These are phyloP conservation scores for Shargacucullia verbasci DNA, from an alignment of 2,888 invertebrate genomes.

Conservation along the genomic window DNA sequence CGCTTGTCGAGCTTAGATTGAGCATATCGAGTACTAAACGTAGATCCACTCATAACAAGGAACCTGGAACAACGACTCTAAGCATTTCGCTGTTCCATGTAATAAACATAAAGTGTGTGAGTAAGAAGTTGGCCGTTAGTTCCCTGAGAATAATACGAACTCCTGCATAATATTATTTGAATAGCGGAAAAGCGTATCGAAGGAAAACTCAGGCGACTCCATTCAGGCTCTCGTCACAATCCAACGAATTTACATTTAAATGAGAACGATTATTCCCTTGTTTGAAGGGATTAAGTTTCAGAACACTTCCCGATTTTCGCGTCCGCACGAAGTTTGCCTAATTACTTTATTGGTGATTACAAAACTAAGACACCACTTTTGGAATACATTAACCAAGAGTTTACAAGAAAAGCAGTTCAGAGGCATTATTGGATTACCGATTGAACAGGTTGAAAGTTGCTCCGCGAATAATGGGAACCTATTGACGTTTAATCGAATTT, in stretches of 20 bases:
- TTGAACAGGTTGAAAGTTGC: constrained; percentile 57
- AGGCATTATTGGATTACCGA: constrained; percentile 62
- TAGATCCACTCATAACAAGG: not conserved
- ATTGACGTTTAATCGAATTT: constrained; percentile 45
- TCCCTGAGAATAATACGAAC: constrained; percentile 61
- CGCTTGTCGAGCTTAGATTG: no score
- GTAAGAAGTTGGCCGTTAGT: constrained; percentile 66
- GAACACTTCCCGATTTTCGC: constrained; percentile 69
- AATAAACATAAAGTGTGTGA: constrained; percentile 70
- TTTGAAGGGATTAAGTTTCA: constrained; percentile 78
- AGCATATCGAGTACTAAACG: not conserved
- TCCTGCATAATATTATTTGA: constrained; percentile 79
- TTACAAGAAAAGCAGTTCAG: constrained; percentile 62
- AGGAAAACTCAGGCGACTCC: constrained; percentile 70
- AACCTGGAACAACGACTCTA: constrained; percentile 38
- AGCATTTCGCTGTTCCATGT: constrained; percentile 40
- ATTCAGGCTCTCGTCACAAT: constrained; percentile 73
- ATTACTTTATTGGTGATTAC: constrained; percentile 75
- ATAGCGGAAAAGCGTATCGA: constrained; percentile 70
- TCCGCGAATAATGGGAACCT: constrained; percentile 49
- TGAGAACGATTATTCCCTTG: constrained; percentile 82
- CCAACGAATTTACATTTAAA: constrained; percentile 80
- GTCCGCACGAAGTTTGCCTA: constrained; percentile 68
- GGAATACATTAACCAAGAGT: constrained; percentile 64
- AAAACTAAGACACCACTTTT: constrained; percentile 66